Percentiles rank a stretch among this genome's conserved stretches.
Evolutionary conservation across 2,888 invertebrate genomes (phyloP).

Genomic region (Melolontha melolontha): DNA sequence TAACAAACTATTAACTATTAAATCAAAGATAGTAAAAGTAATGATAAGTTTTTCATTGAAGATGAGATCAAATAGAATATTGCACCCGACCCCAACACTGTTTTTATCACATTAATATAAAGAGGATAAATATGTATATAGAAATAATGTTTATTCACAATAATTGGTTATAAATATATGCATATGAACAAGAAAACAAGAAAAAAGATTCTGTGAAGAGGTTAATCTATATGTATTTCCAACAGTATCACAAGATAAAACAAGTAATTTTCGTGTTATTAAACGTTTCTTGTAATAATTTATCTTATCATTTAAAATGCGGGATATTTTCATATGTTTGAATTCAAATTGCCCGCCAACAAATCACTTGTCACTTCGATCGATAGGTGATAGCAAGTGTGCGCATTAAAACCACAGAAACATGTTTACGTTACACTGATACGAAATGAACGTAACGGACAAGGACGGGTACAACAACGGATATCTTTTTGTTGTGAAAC

Average conservation of each 20-base stretch:
- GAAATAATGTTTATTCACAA: no score
- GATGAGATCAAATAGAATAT: conserved; percentile 44
- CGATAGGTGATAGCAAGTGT: conserved; percentile 31
- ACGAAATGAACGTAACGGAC: conserved; percentile 6
- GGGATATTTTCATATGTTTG: neutral
- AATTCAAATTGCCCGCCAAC: conserved; percentile 35
- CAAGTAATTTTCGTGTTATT: no score
- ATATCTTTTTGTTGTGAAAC: neutral
- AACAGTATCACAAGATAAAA: no score
- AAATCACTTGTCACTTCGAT: conserved; percentile 38
- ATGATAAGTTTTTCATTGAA: conserved; percentile 31
- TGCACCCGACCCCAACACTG: conserved; percentile 55
- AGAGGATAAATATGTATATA: conserved; percentile 6
- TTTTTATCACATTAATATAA: conserved; percentile 40
- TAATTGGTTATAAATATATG: neutral
- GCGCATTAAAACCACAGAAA: neutral
- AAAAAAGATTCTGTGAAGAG: no score
- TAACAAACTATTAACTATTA: conserved; percentile 2
- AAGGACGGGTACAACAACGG: conserved; percentile 9
- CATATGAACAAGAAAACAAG: neutral
- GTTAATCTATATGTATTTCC: no score
- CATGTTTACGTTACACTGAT: conserved; percentile 18
- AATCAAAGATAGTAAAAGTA: conserved; percentile 43
- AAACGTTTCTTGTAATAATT: no score
- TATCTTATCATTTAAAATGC: neutral